phyloP scores from a whole-genome alignment of 2,888 invertebrate species.

The Cylindroiulus punctatus region DNA sequence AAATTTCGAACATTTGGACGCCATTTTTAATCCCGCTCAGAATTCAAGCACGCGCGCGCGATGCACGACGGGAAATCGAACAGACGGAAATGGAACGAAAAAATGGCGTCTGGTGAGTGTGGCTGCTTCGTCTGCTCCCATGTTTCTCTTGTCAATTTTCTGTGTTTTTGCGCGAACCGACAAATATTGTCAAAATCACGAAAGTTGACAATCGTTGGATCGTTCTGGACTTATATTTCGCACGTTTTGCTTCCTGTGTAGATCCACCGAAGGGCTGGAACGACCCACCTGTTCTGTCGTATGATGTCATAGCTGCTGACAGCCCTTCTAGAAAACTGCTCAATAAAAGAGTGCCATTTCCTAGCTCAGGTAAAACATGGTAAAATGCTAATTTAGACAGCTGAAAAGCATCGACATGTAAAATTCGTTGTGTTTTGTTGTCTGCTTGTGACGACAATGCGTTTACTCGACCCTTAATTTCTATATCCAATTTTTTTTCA shows the following conservation, averaged over 20 bases:
- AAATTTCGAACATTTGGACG: no score
- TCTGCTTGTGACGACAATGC: not conserved
- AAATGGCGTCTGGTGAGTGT: conserved; percentile 15
- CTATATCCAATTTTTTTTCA: not conserved
- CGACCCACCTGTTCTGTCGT: conserved; percentile 21
- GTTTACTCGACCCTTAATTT: not conserved
- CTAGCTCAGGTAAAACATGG: conserved; percentile 26
- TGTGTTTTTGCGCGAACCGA: not conserved
- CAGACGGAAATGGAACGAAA: not conserved
- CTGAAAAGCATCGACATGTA: no score
- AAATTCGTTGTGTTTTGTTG: no score
- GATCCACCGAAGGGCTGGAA: conserved; percentile 36
- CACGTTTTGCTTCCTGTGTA: not conserved
- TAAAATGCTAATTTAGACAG: no score
- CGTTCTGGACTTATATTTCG: not conserved
- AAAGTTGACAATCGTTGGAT: not conserved
- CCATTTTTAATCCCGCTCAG: no score
- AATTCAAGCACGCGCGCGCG: not conserved
- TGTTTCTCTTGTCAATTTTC: not conserved
- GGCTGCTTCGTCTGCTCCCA: not conserved
- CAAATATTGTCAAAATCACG: not conserved
- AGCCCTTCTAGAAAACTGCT: not conserved
- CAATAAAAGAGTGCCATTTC: conserved; percentile 50
- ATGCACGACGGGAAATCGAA: not conserved
- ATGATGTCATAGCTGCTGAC: not conserved